Conservation (phyloP, 2,888 invertebrate genomes). For the Drosophila quinaria region DNA sequence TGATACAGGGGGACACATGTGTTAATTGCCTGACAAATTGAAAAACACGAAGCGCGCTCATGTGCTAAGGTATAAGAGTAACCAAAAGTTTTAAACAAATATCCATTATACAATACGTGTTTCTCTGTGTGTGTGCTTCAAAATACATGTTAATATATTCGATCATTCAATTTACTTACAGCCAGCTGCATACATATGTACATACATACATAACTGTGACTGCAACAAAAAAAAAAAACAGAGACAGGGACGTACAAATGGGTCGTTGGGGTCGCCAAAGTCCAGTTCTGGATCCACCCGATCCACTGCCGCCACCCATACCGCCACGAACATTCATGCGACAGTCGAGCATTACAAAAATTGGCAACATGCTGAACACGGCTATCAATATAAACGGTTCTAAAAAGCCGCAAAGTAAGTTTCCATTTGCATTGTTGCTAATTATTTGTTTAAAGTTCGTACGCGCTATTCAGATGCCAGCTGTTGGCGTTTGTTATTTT, state of each 20-base stretch:
- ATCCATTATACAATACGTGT: conserved; percentile 66
- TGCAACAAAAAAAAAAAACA: conserved; percentile 18
- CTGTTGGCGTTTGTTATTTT: conserved; percentile 39
- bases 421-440: not conserved
- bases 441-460: conserved; percentile 1
- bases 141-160: conserved; percentile 62
- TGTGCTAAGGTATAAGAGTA: conserved; percentile 60
- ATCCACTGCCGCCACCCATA: conserved; percentile 82
- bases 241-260: conserved; percentile 63
- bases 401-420: conserved; percentile 83
- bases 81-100: conserved; percentile 58
- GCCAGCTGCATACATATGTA: conserved; percentile 23
- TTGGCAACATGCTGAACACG: conserved; percentile 88
- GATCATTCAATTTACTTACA: conserved; percentile 68
- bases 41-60: conserved; percentile 71
- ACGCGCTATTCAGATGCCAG: conserved; percentile 59
- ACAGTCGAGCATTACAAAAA: conserved; percentile 88
- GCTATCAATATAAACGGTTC: conserved; percentile 86
- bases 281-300: conserved; percentile 84
- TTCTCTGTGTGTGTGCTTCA: conserved; percentile 6
- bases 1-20: conserved; percentile 49
- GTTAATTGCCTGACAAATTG: conserved; percentile 77
- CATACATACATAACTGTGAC: conserved; percentile 38
- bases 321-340: conserved; percentile 86
- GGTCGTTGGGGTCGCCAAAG: conserved; percentile 85